Evolutionary conservation across 2,888 invertebrate species (phyloP), one percentile per base, ranked within the genome.

Genomic region (Biston betularia): DNA sequence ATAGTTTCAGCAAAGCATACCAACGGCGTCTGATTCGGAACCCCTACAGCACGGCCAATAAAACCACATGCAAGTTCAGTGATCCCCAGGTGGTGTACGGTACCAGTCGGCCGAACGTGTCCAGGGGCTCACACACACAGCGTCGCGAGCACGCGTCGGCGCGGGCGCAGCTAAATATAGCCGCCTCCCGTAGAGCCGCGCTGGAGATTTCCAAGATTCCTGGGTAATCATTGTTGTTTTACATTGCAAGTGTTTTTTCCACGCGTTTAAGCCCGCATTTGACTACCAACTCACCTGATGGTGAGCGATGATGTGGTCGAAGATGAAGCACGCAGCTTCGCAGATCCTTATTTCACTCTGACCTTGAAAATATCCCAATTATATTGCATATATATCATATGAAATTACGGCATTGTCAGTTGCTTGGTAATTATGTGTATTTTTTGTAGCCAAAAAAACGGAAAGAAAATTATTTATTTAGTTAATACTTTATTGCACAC

Each of bases 151-250:
- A 86, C 86, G 89, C 89, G 89, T 82, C 85, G 84, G 85, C 89
- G 89, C 90, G 85, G 79, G 88, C 89, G 89, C 86, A 12, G 64
- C 90, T 92, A 92, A 83, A 90, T 90, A 84, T 93, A 93, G 90
- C 81, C 79, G 82, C 87, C 89, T 90, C 92, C 89, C 89, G 90
- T 79, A 85, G 85, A 87, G 79, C 79, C 78, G 83, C 80, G 83
- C 88, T 88, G 89, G 88, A 89, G 88, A 88, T 86, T 88, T 88
- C 87, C 88, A 89, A 90, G 86, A 90, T 90, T 89, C 87, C 85
- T 86, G 84, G 81, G 56, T 63, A 75, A 83, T 85, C 79, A 79
- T 81, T 72, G 70, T 71, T 71, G 67, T 72, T 74, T 74, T 74
- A 70, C 66, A 63, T 68, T 60, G 63, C 63, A 46, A 61, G 63